Conservation (phyloP, 2,113 vertebrate genomes). For the Tragelaphus buxtoni region DNA sequence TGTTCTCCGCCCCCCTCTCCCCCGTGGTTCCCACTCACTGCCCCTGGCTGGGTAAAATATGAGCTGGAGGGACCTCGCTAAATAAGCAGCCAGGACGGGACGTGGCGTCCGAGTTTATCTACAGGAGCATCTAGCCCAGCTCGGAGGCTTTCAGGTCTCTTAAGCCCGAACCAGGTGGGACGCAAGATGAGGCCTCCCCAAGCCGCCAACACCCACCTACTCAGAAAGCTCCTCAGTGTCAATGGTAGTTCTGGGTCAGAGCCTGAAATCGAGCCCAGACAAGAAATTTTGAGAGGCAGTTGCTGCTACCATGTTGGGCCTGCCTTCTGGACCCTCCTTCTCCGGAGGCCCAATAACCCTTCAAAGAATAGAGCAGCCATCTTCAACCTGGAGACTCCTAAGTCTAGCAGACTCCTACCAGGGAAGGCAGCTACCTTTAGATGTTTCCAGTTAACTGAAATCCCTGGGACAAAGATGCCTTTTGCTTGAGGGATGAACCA, state of each 20-base stretch:
- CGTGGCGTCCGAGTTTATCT: not conserved
- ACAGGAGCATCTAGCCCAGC: not conserved
- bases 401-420: not conserved
- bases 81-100: not conserved
- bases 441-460: not conserved
- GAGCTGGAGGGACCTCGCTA: conserved; percentile 15
- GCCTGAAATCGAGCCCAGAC: not conserved
- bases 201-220: not conserved
- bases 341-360: not conserved
- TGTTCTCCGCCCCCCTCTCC: not conserved
- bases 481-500: not conserved
- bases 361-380: not conserved
- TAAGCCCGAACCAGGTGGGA: not conserved
- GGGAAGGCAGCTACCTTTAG: not conserved
- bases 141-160: not conserved
- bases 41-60: not conserved
- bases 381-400: not conserved
- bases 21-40: not conserved
- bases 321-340: not conserved
- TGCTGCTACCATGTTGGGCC: not conserved
- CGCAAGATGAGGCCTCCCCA: not conserved
- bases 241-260: not conserved
- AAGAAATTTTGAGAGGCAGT: not conserved
- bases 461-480: not conserved
- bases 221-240: not conserved